Conservation (phyloP, 2,797 vertebrate genomes). For the Falco rusticolus region DNA sequence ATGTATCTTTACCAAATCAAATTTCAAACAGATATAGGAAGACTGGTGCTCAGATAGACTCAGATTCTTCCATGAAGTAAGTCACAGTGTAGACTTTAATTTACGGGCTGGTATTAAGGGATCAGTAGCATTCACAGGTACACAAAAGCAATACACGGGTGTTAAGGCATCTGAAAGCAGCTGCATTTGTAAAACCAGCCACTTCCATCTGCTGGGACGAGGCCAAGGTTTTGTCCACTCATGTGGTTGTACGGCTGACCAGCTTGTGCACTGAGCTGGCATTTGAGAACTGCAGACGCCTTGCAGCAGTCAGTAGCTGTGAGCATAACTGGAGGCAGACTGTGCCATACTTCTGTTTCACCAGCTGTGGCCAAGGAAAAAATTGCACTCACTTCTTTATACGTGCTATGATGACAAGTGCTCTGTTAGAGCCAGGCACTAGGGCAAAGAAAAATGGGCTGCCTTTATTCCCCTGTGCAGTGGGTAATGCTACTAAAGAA, state of each 20-base stretch:
- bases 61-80: not conserved
- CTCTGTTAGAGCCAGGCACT: not conserved
- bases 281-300: not conserved
- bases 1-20: not conserved
- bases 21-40: not conserved
- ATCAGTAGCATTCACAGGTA: not conserved
- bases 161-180: not conserved
- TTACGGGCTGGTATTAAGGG: not conserved
- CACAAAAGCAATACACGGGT: not conserved
- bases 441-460: not conserved
- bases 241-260: accelerated
- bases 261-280: not conserved
- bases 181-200: not conserved
- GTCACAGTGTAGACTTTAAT: not conserved
- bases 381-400: not conserved
- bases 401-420: not conserved
- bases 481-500: not conserved
- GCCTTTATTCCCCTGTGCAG: not conserved
- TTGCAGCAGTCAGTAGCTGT: not conserved
- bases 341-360: not conserved
- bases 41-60: not conserved
- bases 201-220: not conserved
- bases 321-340: not conserved
- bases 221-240: accelerated
- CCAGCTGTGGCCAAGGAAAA: not conserved